phyloP scores from a whole-genome alignment of 2,113 vertebrate genomes.

The Crotophaga sulcirostris region DNA sequence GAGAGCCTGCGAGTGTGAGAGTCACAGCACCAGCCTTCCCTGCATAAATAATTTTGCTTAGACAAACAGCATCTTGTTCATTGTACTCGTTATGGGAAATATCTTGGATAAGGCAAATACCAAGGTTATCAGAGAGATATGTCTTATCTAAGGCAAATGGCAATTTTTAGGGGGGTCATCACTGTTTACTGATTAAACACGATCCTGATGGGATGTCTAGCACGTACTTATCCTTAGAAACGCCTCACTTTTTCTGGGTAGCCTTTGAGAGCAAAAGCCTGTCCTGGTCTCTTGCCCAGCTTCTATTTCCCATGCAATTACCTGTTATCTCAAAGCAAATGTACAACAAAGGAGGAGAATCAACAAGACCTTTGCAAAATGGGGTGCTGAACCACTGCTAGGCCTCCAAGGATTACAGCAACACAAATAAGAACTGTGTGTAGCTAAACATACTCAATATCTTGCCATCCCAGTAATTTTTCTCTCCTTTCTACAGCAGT shows the following conservation, averaged over 20 bases:
- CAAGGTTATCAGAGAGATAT: constrained; percentile 60
- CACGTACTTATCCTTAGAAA: constrained; percentile 17
- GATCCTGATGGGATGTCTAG: constrained; percentile 19
- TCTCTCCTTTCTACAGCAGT: not conserved
- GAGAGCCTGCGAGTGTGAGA: not conserved
- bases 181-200: constrained; percentile 20
- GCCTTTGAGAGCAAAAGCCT: not conserved
- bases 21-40: not conserved
- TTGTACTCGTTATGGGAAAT: not conserved
- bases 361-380: not conserved
- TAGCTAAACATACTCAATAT: rapidly evolving
- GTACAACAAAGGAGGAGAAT: not conserved
- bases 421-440: not conserved
- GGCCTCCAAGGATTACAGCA: not conserved
- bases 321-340: constrained; percentile 37
- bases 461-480: not conserved
- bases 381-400: not conserved
- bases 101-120: constrained; percentile 52
- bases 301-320: constrained; percentile 24
- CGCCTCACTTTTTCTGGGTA: not conserved
- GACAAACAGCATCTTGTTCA: constrained; percentile 30
- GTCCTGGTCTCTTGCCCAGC: not conserved
- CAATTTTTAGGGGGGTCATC: constrained; percentile 44
- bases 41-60: constrained; percentile 38
- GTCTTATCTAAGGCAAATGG: constrained; percentile 46